These are phyloP conservation scores for Notolepis coatsorum DNA, from an alignment of 2,797 vertebrate genomes.

Conservation along the genomic window DNA sequence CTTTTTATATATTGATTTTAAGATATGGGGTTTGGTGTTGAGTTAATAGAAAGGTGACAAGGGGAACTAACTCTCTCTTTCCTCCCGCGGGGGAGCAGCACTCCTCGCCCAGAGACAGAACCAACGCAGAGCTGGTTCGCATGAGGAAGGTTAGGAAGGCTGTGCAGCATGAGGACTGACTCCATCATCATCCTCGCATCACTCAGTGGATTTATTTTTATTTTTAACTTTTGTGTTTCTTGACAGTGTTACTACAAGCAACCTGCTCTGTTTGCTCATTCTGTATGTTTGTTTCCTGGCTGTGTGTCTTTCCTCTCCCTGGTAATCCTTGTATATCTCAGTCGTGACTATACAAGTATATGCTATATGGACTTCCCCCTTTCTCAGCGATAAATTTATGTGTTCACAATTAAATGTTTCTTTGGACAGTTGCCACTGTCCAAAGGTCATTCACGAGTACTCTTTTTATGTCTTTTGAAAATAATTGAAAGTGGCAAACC, in stretches of 20 bases:
- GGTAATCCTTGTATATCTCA: constrained; percentile 20
- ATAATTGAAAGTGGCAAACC: background rate
- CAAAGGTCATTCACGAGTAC: background rate
- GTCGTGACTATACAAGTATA: constrained; percentile 15
- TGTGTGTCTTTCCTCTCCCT: constrained; percentile 29
- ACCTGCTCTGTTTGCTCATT: constrained; percentile 54
- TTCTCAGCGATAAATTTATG: background rate
- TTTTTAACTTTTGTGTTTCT: constrained; percentile 3
- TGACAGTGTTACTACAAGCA: constrained; percentile 74
- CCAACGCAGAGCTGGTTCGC: constrained; percentile 90
- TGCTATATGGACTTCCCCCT: background rate
- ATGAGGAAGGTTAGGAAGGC: constrained; percentile 94
- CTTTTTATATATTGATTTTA: no score
- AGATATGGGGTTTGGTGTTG: no score
- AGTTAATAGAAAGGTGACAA: no score
- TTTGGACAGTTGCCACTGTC: background rate
- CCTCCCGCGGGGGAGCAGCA: constrained; percentile 76
- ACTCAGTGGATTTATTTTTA: constrained; percentile 10
- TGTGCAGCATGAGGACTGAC: constrained; percentile 34
- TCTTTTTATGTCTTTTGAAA: background rate
- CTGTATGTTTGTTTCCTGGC: constrained; percentile 27
- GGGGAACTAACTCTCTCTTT: constrained; percentile 52
- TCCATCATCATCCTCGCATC: constrained; percentile 46
- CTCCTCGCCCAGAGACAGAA: constrained; percentile 84
- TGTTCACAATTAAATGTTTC: background rate